These are phyloP conservation scores for Leptinotarsa tumamoca DNA, from an alignment of 2,888 invertebrate genomes.

Conservation along the genomic window DNA sequence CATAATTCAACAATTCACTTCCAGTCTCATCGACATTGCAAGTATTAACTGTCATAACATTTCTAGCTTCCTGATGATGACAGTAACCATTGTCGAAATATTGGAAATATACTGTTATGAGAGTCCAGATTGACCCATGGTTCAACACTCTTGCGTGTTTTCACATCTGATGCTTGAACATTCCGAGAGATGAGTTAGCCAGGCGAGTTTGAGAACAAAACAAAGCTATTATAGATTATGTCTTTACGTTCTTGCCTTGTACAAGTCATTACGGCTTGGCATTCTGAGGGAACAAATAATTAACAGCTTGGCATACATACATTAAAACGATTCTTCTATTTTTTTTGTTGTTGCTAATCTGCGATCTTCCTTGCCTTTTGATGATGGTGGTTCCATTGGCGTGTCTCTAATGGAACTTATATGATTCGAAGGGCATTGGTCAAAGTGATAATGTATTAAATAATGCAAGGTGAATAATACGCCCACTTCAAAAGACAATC, in stretches of 20 bases:
- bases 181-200: not conserved
- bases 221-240: conserved; percentile 19
- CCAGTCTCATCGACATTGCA: no score
- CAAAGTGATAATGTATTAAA: not conserved
- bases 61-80: no score
- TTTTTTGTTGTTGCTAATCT: conserved; percentile 2
- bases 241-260: conserved; percentile 15
- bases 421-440: not conserved
- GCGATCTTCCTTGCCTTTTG: not conserved
- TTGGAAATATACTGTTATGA: not conserved
- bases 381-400: conserved; percentile 10
- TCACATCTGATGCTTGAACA: not conserved
- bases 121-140: not conserved
- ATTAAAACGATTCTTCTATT: conserved; percentile 9
- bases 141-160: not conserved
- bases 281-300: conserved; percentile 20
- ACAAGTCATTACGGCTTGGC: conserved; percentile 12
- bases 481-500: no score
- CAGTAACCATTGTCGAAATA: no score
- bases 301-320: conserved; percentile 13
- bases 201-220: conserved; percentile 4
- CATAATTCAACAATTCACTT: no score
- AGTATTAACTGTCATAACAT: no score
- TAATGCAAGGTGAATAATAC: not conserved
- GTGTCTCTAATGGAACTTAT: not conserved